Base-by-base conservation (phyloP, 2,888 invertebrate genomes). In the Balanococcus diminutus region DNA sequence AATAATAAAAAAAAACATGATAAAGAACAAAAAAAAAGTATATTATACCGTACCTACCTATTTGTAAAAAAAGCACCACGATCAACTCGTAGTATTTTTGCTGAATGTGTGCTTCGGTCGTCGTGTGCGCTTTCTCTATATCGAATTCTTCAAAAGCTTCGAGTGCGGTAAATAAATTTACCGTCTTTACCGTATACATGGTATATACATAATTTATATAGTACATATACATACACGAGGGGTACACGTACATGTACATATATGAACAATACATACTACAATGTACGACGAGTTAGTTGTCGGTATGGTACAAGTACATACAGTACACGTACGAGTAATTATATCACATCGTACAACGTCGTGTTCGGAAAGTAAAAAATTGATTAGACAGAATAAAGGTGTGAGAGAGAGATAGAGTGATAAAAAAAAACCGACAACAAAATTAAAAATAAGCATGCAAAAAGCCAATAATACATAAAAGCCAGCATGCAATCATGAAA, bases 381-480 rank as follows among this genome's bases (percentile, higher is more conserved):
- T 22, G 56, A 56, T 56, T 56, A 56, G 8, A 56, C 0, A 56
- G 56, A 56, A 56, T 9, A 56, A 56, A 22, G 22, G n/a, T n/a
- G n/a, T 4, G 51, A n/a, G 51, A 56, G 56, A 56, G 56, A 51
- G 51, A 4, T 1, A 19, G 2, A 22, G n/a, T n/a, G 1, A n/a
- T n/a, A n/a, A 36, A 79, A 79, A 79, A 79, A 79, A 79, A 79
- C 22, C 56, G 56, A 56, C 56, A 22, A 46, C 19, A 19, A 81
- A 81, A 28, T 39, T 81, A 81, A 81, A 46, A 81, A 81, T 46
- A 42, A 42, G 28, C 81, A 81, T 81, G 81, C 81, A 81, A 39
- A 81, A 81, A 81, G 81, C 81, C 19, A 46, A 25, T 81, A 81
- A 81, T 46, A 81, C 81, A 67, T 67, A 67, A 16, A 67, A 67